phyloP scores from a whole-genome alignment of 2,113 vertebrate species.

The Anser brachyrhynchus region DNA sequence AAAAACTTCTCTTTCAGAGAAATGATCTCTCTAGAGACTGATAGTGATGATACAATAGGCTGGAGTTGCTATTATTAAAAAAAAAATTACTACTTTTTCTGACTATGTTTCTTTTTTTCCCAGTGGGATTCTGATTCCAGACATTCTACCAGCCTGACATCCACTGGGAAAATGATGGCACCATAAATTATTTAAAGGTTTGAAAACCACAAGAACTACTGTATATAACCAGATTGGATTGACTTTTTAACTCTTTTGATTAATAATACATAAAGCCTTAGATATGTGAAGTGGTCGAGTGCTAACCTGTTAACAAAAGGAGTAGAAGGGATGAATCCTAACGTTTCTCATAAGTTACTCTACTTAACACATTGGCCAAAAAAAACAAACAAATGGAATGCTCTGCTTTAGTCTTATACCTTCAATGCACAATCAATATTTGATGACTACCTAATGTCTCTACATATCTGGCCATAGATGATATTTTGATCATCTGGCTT shows the following conservation, averaged over 20 bases:
- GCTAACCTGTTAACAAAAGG: conserved; percentile 76
- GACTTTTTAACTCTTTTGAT: conserved; percentile 84
- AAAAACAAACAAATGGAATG: conserved; percentile 64
- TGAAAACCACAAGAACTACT: conserved; percentile 79
- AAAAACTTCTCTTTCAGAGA: conserved; percentile 56
- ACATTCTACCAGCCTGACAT: conserved; percentile 72
- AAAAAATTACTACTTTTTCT: conserved; percentile 46
- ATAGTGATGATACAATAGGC: conserved; percentile 50
- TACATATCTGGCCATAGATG: conserved; percentile 11
- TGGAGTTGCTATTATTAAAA: conserved; percentile 73
- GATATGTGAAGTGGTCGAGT: conserved; percentile 73
- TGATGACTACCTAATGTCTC: conserved; percentile 71
- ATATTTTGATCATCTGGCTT: conserved; percentile 49
- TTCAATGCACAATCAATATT: conserved; percentile 75
- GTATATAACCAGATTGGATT: conserved; percentile 82
- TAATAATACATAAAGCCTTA: conserved; percentile 78
- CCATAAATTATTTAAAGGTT: conserved; percentile 83
- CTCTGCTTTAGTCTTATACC: conserved; percentile 48
- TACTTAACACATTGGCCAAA: conserved; percentile 70
- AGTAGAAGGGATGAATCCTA: conserved; percentile 70
- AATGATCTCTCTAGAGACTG: conserved; percentile 52
- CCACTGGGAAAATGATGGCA: conserved; percentile 77
- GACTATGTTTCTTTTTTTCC: conserved; percentile 61
- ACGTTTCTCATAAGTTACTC: conserved; percentile 69
- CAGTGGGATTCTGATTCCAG: conserved; percentile 76